Conservation (phyloP, 2,888 invertebrate species). For the Deilephila elpenor region DNA sequence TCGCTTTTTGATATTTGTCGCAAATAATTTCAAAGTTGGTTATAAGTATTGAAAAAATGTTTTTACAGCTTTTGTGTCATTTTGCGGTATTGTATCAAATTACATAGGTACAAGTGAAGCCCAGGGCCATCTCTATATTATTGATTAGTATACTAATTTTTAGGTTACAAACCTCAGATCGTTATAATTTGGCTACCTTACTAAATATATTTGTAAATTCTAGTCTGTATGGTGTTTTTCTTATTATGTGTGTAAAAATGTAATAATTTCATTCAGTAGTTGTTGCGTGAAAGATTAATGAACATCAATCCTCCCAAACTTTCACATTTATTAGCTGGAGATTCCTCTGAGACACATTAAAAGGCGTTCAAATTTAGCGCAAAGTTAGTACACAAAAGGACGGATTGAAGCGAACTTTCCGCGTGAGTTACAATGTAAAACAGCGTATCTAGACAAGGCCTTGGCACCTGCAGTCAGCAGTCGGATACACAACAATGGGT, state of each 20-base stretch:
- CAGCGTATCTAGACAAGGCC: constrained; percentile 39
- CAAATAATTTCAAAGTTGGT: not conserved
- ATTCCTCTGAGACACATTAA: not conserved
- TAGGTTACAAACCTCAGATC: too few species aligned
- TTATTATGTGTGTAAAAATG: too few species aligned
- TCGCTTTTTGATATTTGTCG: constrained; percentile 3
- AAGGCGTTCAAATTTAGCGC: not conserved
- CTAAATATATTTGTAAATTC: too few species aligned
- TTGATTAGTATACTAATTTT: too few species aligned
- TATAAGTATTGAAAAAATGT: not conserved
- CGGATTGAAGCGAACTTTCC: constrained; percentile 5
- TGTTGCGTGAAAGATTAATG: not conserved
- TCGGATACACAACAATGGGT: constrained; percentile 64
- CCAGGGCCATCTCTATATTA: too few species aligned
- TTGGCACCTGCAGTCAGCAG: constrained; percentile 36
- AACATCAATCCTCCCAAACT: not conserved
- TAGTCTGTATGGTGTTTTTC: too few species aligned
- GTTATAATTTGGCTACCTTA: too few species aligned
- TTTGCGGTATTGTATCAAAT: too few species aligned
- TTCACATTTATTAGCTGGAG: not conserved
- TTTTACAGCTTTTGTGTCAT: too few species aligned
- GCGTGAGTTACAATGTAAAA: constrained; percentile 50
- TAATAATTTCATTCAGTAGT: too few species aligned
- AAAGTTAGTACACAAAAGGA: not conserved
- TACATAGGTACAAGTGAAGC: too few species aligned